These are phyloP conservation scores for Xiphydria camelus DNA, from an alignment of 2,888 invertebrate species.

Conservation along the genomic window DNA sequence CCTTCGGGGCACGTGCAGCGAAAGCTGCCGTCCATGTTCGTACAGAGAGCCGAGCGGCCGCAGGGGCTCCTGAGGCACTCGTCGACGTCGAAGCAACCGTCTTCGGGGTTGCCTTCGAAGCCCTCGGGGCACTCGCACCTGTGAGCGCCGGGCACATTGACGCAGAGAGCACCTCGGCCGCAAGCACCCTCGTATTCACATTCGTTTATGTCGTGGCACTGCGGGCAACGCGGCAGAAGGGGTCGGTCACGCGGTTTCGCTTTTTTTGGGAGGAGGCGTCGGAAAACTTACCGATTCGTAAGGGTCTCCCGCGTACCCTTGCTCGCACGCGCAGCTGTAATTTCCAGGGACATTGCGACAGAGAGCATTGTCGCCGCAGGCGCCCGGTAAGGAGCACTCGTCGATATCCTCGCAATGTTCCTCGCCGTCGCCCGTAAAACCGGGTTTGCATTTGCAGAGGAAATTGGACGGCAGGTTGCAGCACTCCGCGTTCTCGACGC, in stretches of 20 bases:
- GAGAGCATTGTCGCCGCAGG: constrained; percentile 79
- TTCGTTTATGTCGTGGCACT: constrained; percentile 86
- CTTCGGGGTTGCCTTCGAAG: constrained; percentile 78
- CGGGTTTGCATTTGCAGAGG: constrained; percentile 90
- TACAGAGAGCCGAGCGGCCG: constrained; percentile 78
- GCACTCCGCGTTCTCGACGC: constrained; percentile 90
- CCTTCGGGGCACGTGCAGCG: constrained; percentile 83
- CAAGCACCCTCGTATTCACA: constrained; percentile 74
- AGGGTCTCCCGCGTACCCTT: constrained; percentile 84
- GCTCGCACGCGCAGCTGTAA: constrained; percentile 82
- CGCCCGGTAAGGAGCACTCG: constrained; percentile 80
- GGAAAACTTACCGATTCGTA: constrained; percentile 66
- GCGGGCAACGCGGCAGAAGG: too few species aligned
- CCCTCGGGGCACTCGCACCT: constrained; percentile 85
- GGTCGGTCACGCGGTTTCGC: too few species aligned
- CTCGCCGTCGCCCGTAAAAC: constrained; percentile 90
- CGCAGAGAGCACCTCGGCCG: constrained; percentile 78
- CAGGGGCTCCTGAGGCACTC: constrained; percentile 77
- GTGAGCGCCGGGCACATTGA: constrained; percentile 78
- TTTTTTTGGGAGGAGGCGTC: too few species aligned
- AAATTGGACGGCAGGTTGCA: constrained; percentile 94
- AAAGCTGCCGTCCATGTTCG: constrained; percentile 77
- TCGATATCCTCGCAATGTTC: constrained; percentile 85
- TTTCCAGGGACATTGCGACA: constrained; percentile 87
- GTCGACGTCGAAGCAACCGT: constrained; percentile 75